Conservation (phyloP, 2,113 vertebrate genomes). For the Lamprotornis superbus region DNA sequence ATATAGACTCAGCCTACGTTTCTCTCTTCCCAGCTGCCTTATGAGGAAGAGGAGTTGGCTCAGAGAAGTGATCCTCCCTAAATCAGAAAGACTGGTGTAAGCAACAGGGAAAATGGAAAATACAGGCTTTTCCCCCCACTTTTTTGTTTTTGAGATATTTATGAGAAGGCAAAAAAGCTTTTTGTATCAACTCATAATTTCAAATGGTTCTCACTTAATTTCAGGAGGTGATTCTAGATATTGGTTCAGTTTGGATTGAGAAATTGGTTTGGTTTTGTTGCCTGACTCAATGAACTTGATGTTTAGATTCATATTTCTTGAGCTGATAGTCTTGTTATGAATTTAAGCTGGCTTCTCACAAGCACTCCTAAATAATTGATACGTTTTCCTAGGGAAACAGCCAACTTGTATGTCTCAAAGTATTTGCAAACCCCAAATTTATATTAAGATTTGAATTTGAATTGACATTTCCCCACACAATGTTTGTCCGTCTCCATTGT, state of each 20-base stretch:
- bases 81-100: neutral
- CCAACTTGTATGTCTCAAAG: slow-evolving; percentile 4
- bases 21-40: slow-evolving; percentile 12
- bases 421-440: neutral
- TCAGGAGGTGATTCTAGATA: neutral
- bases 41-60: slow-evolving; percentile 6
- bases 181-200: neutral
- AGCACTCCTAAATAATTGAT: slow-evolving; percentile 45
- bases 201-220: neutral
- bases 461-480: neutral
- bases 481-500: neutral
- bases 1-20: slow-evolving; percentile 14
- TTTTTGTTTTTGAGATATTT: neutral
- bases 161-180: neutral
- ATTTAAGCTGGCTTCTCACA: neutral
- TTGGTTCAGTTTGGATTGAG: neutral
- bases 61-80: neutral
- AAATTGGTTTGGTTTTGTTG: neutral
- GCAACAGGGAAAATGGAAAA: neutral
- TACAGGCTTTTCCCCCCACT: accelerated
- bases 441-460: slow-evolving; percentile 11
- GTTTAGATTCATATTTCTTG: slow-evolving; percentile 12
- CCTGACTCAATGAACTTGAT: neutral
- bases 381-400: slow-evolving; percentile 7
- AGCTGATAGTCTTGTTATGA: slow-evolving; percentile 9